These are phyloP conservation scores for Megatriorchis doriae DNA, from an alignment of 2,113 vertebrate genomes.

Conservation along the genomic window DNA sequence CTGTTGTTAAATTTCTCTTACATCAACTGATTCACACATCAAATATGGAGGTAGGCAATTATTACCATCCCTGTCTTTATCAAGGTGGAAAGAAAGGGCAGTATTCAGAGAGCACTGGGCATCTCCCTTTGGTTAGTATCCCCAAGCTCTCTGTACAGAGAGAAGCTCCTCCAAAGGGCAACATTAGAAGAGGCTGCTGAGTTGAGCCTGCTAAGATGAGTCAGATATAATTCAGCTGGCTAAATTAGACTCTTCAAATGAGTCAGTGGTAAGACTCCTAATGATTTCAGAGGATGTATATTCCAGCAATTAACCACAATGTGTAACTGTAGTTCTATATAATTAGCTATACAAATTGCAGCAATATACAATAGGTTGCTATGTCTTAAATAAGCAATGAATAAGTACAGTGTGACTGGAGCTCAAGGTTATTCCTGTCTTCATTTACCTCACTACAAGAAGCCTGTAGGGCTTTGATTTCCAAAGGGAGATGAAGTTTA, in stretches of 20 bases:
- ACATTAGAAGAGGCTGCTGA: background rate
- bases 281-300: slow-evolving; percentile 49
- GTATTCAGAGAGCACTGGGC: background rate
- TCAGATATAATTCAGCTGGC: slow-evolving; percentile 40
- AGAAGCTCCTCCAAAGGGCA: slow-evolving; percentile 20
- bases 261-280: slow-evolving; percentile 43
- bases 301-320: slow-evolving; percentile 52
- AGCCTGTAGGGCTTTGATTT: slow-evolving; percentile 43
- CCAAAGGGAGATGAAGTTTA: slow-evolving; percentile 9
- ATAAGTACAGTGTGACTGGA: slow-evolving; percentile 30
- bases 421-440: slow-evolving; percentile 58
- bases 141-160: background rate
- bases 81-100: background rate
- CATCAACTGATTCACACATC: background rate
- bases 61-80: background rate
- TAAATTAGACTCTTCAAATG: slow-evolving; percentile 56
- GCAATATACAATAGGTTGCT: slow-evolving; percentile 50
- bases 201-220: slow-evolving; percentile 31
- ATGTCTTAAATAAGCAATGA: slow-evolving; percentile 48
- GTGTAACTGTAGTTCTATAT: slow-evolving; percentile 46
- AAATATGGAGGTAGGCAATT: background rate
- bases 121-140: background rate
- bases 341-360: slow-evolving; percentile 58
- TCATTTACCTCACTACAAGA: slow-evolving; percentile 30
- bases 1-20: background rate